These are phyloP conservation scores for Heptranchias perlo DNA, from an alignment of 2,113 vertebrate genomes.

Conservation along the genomic window DNA sequence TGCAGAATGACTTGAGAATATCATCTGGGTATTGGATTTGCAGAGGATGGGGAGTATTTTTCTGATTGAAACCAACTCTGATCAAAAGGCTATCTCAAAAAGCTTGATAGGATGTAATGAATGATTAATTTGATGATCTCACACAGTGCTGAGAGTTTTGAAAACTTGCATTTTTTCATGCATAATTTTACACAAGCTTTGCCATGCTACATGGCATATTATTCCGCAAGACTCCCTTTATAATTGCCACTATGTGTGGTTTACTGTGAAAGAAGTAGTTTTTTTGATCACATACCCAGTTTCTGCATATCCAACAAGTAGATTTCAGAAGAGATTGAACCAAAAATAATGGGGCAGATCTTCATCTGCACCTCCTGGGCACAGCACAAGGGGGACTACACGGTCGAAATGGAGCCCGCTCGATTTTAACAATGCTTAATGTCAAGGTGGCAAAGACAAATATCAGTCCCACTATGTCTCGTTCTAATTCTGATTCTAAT, in stretches of 20 bases:
- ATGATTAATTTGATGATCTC: neutral
- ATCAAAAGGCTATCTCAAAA: neutral
- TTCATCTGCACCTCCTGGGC: neutral
- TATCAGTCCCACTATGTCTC: neutral
- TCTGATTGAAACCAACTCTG: conserved; percentile 3
- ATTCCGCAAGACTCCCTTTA: neutral
- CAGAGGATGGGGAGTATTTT: neutral
- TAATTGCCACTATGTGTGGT: neutral
- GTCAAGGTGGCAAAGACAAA: neutral
- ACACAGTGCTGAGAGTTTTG: neutral
- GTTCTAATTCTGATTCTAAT: neutral
- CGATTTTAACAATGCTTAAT: neutral
- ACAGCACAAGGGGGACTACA: neutral
- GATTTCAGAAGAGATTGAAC: neutral
- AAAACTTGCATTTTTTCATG: neutral
- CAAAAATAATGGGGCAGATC: neutral
- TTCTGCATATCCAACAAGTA: neutral
- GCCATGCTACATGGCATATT: neutral
- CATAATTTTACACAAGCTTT: neutral
- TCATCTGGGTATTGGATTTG: neutral
- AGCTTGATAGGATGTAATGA: neutral
- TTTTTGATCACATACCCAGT: neutral
- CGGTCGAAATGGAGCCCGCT: neutral
- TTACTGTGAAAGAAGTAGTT: neutral
- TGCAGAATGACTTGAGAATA: neutral